Evolutionary conservation across 2,888 invertebrate species (phyloP), one percentile per base, ranked within the genome.

Genomic region (Drosophila sordidula): DNA sequence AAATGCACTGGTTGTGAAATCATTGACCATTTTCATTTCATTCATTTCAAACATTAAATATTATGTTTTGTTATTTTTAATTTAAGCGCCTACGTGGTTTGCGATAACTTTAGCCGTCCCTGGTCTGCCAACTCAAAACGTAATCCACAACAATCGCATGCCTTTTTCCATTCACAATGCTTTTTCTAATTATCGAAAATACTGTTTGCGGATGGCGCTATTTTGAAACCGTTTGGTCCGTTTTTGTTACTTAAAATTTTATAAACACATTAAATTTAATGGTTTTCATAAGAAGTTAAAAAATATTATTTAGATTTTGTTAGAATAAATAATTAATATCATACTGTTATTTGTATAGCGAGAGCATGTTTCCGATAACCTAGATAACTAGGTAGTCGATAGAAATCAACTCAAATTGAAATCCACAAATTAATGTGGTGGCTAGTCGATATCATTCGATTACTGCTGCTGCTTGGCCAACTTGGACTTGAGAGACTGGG

Each of bases 401-500:
- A 45, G 1, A 3, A 22, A 26, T 4, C 18, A 26, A n/a, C 8
- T 6, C 0, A 14, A 41, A 6, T 4, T 36, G 6, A 2, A 9
- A 22, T 63, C 26, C 42, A 50, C 26, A 34, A 12, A 34, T 1
- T 0, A 12, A 26, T 39, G 39, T 46, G 58, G 46, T 34, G 34
- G 44, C n/a, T 25, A 9, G 29, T 64, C 65, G 64, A 63, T 49
- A 3, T 36, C 6, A n/a, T 44, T 38, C 64, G 36, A 63, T 63
- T 63, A 29, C n/a, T 29, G 36, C 36, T 64, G 42, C 65, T 50
- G 36, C 44, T 64, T 34, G 26, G 14, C 34, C 25, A 36, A 63
- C 65, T 44, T 63, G 42, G 65, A 64, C 36, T 50, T 50, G 59
- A 18, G 46, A 44, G 29, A 49, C 26, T 42, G 0, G 63, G 64